These are phyloP conservation scores for Pluvialis apricaria DNA, from an alignment of 2,113 vertebrate genomes.

Conservation along the genomic window DNA sequence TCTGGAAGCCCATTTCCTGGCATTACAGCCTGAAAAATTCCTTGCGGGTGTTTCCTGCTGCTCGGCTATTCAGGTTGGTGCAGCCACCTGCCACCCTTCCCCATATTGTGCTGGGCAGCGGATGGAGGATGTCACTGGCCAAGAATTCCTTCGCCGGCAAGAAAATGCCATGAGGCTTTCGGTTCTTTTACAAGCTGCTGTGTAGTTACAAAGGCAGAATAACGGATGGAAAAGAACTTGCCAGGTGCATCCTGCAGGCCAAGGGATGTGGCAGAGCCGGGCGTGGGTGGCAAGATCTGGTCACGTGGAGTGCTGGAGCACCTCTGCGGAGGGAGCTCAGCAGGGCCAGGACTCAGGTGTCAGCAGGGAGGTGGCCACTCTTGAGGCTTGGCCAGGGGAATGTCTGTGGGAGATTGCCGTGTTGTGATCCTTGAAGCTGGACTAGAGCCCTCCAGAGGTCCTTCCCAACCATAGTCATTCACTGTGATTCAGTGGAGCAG, in stretches of 20 bases:
- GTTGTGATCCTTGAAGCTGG: not conserved
- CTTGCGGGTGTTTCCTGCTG: not conserved
- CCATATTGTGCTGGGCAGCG: not conserved
- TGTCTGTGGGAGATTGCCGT: not conserved
- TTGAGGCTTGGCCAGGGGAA: not conserved
- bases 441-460: not conserved
- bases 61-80: not conserved
- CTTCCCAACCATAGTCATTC: not conserved
- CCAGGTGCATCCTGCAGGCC: conserved; percentile 13
- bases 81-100: not conserved
- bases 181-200: not conserved
- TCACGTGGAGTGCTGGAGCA: not conserved
- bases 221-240: not conserved
- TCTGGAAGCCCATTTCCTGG: not conserved
- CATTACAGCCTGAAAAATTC: not conserved
- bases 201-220: not conserved
- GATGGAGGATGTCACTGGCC: not conserved
- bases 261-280: not conserved
- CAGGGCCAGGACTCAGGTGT: not conserved
- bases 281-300: not conserved
- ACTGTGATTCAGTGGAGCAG: not conserved
- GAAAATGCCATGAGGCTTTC: not conserved
- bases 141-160: not conserved
- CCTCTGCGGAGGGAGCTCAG: not conserved
- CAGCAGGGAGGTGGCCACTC: not conserved